A percentile compares a stretch with the other conserved stretches of the same genome.
These are phyloP conservation scores for Musca vetustissima DNA, from an alignment of 1,140 invertebrate species.

Conservation along the genomic window DNA sequence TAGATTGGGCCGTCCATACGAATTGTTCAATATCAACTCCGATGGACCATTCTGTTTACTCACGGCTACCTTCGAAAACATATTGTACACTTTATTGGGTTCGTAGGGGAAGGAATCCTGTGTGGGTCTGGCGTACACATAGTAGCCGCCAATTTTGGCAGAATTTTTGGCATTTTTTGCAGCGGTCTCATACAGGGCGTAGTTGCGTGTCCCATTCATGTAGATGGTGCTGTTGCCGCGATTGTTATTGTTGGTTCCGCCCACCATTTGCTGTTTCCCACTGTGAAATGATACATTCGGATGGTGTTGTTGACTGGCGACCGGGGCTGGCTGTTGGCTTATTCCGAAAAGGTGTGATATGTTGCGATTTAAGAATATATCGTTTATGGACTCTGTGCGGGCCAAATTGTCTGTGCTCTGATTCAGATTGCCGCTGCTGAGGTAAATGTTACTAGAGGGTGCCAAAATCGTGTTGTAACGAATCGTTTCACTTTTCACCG, in stretches of 20 bases:
- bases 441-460: constrained; percentile 24
- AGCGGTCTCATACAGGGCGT: constrained; percentile 28
- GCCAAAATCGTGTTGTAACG: constrained; percentile 27
- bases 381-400: constrained; percentile 45
- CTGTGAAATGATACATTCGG: constrained; percentile 49
- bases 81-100: constrained; percentile 43
- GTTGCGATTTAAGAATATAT: constrained; percentile 52
- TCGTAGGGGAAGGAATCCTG: constrained; percentile 31
- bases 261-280: neutral
- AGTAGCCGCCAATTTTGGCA: constrained; percentile 40
- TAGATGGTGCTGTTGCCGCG: constrained; percentile 44
- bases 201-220: constrained; percentile 40
- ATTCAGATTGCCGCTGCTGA: constrained; percentile 23
- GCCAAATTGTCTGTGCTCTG: constrained; percentile 25
- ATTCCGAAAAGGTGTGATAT: constrained; percentile 47
- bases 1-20: constrained; percentile 26
- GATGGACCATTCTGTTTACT: neutral
- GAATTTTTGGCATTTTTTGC: constrained; percentile 30
- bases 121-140: constrained; percentile 41
- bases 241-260: constrained; percentile 25
- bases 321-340: neutral
- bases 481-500: constrained; percentile 27
- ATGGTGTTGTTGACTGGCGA: constrained; percentile 26
- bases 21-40: constrained; percentile 38
- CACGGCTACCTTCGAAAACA: constrained; percentile 47